phyloP scores from a whole-genome alignment of 2,113 vertebrate genomes.

The Erinaceus europaeus region DNA sequence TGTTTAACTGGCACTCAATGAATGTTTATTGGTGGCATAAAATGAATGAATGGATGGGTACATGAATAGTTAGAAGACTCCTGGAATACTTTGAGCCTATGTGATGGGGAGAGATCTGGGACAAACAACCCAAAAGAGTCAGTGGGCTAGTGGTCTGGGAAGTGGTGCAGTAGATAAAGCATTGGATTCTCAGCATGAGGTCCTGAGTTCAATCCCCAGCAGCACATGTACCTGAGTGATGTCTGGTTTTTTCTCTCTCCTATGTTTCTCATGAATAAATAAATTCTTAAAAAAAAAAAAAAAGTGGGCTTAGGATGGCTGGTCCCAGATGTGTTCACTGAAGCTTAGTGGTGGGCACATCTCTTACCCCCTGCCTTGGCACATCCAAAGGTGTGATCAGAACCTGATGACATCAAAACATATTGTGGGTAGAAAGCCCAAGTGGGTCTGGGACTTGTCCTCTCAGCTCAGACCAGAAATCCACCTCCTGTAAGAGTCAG shows the following conservation, averaged over 20 bases:
- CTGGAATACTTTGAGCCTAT: neutral
- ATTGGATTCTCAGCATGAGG: no score
- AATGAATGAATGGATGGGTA: slow-evolving; percentile 19
- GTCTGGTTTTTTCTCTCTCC: no score
- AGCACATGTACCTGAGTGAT: no score
- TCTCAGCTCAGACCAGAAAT: neutral
- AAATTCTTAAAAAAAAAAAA: no score
- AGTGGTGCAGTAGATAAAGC: no score
- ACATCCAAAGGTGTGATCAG: neutral
- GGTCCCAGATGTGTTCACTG: neutral
- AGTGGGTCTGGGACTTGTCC: neutral
- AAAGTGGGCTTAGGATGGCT: no score
- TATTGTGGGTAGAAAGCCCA: neutral
- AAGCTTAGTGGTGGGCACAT: neutral
- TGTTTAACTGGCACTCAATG: neutral
- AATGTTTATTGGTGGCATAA: neutral
- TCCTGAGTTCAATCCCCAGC: no score
- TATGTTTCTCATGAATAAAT: no score
- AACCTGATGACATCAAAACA: neutral
- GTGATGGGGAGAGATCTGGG: neutral
- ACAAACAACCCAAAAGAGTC: neutral
- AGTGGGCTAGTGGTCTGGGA: neutral
- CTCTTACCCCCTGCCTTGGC: neutral
- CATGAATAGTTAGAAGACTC: neutral
- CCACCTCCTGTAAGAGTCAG: neutral